A percentile compares a stretch with the other conserved stretches of the same genome.
Conservation (phyloP, 2,113 vertebrate genomes). For the Microcebus griseorufus region DNA sequence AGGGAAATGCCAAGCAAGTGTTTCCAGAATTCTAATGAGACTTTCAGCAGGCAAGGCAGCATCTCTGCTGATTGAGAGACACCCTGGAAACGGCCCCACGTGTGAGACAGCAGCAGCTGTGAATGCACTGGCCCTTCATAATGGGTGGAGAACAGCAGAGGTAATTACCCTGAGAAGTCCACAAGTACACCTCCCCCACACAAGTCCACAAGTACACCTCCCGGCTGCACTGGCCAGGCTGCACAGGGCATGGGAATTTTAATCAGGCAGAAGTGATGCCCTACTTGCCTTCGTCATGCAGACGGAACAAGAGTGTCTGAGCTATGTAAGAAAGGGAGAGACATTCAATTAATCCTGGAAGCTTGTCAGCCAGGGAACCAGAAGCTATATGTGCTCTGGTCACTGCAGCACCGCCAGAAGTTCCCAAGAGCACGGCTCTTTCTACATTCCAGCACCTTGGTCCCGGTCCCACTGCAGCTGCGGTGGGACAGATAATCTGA, state of each 20-base stretch:
- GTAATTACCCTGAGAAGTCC: background rate
- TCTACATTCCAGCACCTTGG: background rate
- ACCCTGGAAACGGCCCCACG: fast-evolving
- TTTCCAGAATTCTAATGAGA: background rate
- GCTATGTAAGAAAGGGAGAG: background rate
- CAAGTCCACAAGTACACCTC: background rate
- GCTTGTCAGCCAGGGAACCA: background rate
- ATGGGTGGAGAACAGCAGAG: fast-evolving
- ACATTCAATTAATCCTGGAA: background rate
- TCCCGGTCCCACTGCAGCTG: background rate
- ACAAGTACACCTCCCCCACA: too few species aligned
- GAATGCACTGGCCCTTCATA: background rate
- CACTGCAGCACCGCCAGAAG: background rate
- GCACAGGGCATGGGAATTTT: background rate
- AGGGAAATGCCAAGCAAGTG: background rate
- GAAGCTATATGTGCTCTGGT: background rate
- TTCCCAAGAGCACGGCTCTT: background rate
- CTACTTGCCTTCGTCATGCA: background rate
- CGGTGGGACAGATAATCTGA: too few species aligned
- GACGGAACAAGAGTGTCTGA: background rate
- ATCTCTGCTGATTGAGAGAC: background rate
- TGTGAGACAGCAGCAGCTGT: fast-evolving
- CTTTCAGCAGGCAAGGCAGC: background rate
- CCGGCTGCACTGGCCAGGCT: fast-evolving
- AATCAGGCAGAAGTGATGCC: too few species aligned